Conservation (phyloP, 2,797 vertebrate genomes). For the Acanthurus leucopareius region DNA sequence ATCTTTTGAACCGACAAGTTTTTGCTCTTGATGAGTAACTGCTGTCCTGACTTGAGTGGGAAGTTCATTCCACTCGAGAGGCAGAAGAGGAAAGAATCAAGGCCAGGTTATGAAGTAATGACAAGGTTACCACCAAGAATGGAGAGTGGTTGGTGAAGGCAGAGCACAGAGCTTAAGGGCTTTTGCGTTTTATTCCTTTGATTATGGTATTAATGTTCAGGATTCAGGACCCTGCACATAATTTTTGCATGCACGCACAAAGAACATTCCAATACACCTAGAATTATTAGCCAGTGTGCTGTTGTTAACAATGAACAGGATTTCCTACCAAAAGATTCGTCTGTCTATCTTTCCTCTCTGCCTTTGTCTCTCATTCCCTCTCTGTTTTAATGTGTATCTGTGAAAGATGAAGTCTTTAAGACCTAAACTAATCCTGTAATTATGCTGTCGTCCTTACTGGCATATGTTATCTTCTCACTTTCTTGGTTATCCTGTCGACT, state of each 20-base stretch:
- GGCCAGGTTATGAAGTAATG: slow-evolving; percentile 81
- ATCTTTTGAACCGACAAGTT: slow-evolving; percentile 52
- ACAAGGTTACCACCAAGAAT: slow-evolving; percentile 52
- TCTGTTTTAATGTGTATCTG: slow-evolving; percentile 50
- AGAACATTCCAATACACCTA: slow-evolving; percentile 16
- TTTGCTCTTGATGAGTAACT: slow-evolving; percentile 64
- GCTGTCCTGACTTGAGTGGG: slow-evolving; percentile 80
- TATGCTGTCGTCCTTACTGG: slow-evolving; percentile 84
- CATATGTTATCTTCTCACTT: slow-evolving; percentile 82
- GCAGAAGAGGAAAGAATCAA: slow-evolving; percentile 76
- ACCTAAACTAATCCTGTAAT: slow-evolving; percentile 83
- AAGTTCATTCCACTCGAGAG: slow-evolving; percentile 85
- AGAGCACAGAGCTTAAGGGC: slow-evolving; percentile 39
- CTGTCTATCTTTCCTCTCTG: slow-evolving; percentile 10
- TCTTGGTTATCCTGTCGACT: slow-evolving; percentile 74
- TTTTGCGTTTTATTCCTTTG: slow-evolving; percentile 42
- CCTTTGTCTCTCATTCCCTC: slow-evolving; percentile 2
- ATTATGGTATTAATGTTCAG: slow-evolving; percentile 50
- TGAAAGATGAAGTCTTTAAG: slow-evolving; percentile 74
- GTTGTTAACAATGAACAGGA: slow-evolving; percentile 35
- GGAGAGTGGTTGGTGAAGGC: slow-evolving; percentile 25
- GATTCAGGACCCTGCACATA: slow-evolving; percentile 20
- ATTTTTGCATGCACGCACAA: slow-evolving; percentile 6
- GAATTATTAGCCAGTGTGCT: slow-evolving; percentile 26
- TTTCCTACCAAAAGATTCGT: slow-evolving; percentile 35